Base-by-base conservation (phyloP, 2,113 vertebrate genomes). In the Poecile atricapillus region DNA sequence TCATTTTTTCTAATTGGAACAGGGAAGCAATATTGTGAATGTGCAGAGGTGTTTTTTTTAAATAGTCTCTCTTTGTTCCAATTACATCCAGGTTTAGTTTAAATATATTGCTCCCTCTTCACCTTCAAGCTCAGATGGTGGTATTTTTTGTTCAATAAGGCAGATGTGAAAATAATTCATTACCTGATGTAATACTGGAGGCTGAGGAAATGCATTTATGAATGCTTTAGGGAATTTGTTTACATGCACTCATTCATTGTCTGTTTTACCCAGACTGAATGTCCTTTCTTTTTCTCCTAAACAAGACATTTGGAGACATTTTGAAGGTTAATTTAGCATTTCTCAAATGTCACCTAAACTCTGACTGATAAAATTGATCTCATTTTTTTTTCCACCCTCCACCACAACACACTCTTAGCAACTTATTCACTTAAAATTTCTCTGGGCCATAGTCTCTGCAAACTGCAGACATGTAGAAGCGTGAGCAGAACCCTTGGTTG, bases 271-370 rank as follows among this genome's bases (percentile, higher is more conserved):
- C 55, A 90, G 92, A 71, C 53, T 82, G 58, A 82, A 46, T 46
- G 43, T 37, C 67, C 46, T 84, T 56, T 33, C 28, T 87, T 49
- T 47, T 49, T 43, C 10, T 1, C 11, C 67, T 50, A 47, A 79
- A 89, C 50, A 90, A 94, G 85, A 88, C 10, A 65, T 91, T 82
- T 85, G 67, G 82, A 95, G 69, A 91, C 49, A 84, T 83, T 70
- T 73, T 92, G 74, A 95, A 90, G 76, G 58, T 90, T 93, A 82
- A 77, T 94, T 95, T 89, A 91, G 49, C 60, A 77, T 87, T 94
- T 94, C 81, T 87, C 43, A 94, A 95, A 89, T 94, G 87, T 82
- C 89, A 96, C 21, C 44, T 47, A 69, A 83, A 82, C 9, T 67
- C 52, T 43, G 49, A 89, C 65, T 3, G 35, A 81, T 53, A 58